Evolutionary conservation across 2,888 invertebrate species (phyloP), one percentile per base, ranked within the genome.

Genomic region (Halictus quadricinctus): DNA sequence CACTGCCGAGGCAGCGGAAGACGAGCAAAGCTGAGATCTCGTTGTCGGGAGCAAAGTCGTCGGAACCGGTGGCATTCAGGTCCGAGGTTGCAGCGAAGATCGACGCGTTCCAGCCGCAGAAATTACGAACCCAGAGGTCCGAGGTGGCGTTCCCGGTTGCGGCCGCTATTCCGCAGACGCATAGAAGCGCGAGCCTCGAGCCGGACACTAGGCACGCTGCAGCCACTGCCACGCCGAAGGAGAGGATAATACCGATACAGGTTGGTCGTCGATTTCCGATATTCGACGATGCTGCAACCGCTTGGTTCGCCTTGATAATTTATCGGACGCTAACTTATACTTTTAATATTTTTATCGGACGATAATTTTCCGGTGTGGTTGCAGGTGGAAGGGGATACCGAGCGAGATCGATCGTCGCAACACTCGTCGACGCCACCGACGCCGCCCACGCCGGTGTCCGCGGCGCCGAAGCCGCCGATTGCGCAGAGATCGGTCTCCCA

Each of bases 231-330:
- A 80, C 58, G 2, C 94, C 95, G 0, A 96, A 95, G 88, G 97
- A 97, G 93, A 95, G 96, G 89, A 96, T 97, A 89, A 97, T 97
- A 91, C 97, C 97, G 64, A 97, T 97, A 91, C 94, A 94, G 85
- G 94, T 94, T 12, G 10, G 50, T 18, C 8, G n/a, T 54, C 12
- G n/a, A n/a, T 4, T 58, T 58, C 5, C n/a, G n/a, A 1, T 58
- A 5, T 10, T 58, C 58, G 12, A 12, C n/a, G 12, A 58, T n/a
- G 3, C 12, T 10, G 58, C n/a, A 5, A n/a, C n/a, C n/a, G 4
- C 1, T n/a, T 12, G 1, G 10, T 5, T 12, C 12, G n/a, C n/a
- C 58, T n/a, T n/a, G n/a, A 58, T n/a, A 3, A n/a, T 58, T 21
- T 4, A 12, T 48, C 48, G 48, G 13, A 48, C 12, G n/a, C 29